Evolutionary conservation across 2,113 vertebrate species (phyloP).

Genomic region (Ceratotherium simum): DNA sequence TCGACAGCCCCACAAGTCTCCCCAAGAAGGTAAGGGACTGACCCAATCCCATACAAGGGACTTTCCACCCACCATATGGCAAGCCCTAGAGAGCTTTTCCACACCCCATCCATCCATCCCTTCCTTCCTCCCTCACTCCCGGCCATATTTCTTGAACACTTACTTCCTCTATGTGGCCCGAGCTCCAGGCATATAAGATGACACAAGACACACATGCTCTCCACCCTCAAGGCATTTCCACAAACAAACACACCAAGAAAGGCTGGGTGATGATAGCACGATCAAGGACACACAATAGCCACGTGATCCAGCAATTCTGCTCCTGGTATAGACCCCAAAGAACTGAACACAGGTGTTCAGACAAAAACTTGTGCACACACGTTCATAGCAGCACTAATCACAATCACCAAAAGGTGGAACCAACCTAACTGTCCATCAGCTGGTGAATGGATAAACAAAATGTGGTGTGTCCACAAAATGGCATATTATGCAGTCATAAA

Average conservation of each 20-base stretch:
- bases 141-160: neutral
- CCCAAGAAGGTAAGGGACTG: neutral
- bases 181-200: neutral
- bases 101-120: neutral
- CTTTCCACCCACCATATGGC: neutral
- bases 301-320: neutral
- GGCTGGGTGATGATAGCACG: rapidly evolving
- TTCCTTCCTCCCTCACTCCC: neutral
- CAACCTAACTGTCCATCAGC: neutral
- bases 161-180: neutral
- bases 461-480: neutral
- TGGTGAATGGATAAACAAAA: neutral
- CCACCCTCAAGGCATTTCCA: neutral
- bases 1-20: neutral
- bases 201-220: neutral
- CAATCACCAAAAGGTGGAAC: neutral
- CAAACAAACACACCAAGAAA: neutral
- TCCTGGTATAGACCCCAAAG: neutral
- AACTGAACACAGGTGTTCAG: neutral
- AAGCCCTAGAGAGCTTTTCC: neutral
- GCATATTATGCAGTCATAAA: neutral
- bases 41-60: neutral
- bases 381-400: neutral
- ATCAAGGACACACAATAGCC: neutral
- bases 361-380: rapidly evolving